A percentile compares a stretch with the other conserved stretches of the same genome.
Evolutionary conservation across 2,113 vertebrate species (phyloP).

Genomic region (Holacanthus passer): DNA sequence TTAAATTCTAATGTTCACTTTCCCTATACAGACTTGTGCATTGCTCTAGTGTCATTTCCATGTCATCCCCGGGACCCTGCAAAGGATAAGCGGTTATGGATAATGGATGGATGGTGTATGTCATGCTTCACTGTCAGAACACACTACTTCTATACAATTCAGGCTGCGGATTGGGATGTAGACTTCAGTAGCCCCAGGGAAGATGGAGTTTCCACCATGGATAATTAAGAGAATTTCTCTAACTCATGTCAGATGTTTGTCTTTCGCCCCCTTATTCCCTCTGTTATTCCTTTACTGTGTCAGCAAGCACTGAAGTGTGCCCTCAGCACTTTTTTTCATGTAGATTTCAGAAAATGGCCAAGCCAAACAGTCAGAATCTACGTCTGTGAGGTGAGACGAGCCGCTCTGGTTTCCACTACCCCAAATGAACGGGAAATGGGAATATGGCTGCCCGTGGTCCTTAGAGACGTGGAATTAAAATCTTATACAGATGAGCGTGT

Average conservation of each 20-base stretch:
- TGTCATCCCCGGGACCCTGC: no score
- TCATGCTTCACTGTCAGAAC: constrained; percentile 39
- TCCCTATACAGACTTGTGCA: background rate
- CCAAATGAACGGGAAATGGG: constrained; percentile 59
- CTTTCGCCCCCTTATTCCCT: constrained; percentile 58
- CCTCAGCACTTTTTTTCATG: constrained; percentile 77
- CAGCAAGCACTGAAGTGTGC: constrained; percentile 70
- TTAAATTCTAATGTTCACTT: background rate
- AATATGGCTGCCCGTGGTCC: constrained; percentile 44
- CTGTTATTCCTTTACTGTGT: constrained; percentile 66
- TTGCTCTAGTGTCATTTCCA: background rate
- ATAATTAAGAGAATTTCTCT: constrained; percentile 74
- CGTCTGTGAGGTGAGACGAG: constrained; percentile 35
- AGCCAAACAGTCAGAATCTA: constrained; percentile 63
- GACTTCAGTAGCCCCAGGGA: constrained; percentile 45
- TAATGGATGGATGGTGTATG: no score
- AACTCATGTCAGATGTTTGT: constrained; percentile 80
- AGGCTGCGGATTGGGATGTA: background rate
- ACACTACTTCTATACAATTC: constrained; percentile 41
- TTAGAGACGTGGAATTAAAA: constrained; percentile 47
- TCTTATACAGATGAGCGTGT: constrained; percentile 15
- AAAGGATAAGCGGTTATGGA: no score
- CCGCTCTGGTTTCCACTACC: constrained; percentile 57
- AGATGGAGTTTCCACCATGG: constrained; percentile 70
- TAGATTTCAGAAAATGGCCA: constrained; percentile 65